A percentile compares a stretch with the other conserved stretches of the same genome.
These are phyloP conservation scores for Xestia xanthographa DNA, from an alignment of 2,888 invertebrate genomes.

Conservation along the genomic window DNA sequence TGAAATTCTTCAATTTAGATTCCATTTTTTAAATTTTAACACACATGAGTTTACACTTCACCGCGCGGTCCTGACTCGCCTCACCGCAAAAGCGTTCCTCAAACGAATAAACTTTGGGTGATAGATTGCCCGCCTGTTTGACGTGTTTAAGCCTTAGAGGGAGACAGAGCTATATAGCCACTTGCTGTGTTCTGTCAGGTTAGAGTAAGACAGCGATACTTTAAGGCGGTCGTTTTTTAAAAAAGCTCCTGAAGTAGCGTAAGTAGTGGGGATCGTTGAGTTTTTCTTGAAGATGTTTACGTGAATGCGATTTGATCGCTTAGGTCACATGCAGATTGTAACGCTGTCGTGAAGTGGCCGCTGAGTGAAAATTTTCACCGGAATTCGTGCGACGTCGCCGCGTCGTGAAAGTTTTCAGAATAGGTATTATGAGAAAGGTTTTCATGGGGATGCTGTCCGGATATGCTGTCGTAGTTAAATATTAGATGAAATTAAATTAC, in stretches of 20 bases:
- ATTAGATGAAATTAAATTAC: not conserved
- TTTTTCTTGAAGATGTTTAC: conserved; percentile 91
- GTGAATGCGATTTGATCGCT: conserved; percentile 89
- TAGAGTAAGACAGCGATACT: conserved; percentile 75
- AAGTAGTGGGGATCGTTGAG: conserved; percentile 90
- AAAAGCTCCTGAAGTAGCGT: conserved; percentile 88
- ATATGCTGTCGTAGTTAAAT: not conserved
- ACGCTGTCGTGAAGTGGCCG: conserved; percentile 74
- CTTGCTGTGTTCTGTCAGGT: conserved; percentile 37
- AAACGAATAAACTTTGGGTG: conserved; percentile 90
- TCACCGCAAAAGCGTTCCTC: conserved; percentile 88
- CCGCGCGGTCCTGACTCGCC: conserved; percentile 81
- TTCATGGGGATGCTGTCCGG: not conserved
- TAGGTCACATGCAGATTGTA: conserved; percentile 78
- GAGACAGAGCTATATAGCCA: conserved; percentile 74
- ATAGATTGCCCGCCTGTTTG: conserved; percentile 88
- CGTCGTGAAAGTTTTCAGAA: not conserved
- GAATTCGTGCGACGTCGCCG: not conserved
- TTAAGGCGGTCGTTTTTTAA: conserved; percentile 86
- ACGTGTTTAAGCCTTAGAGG: conserved; percentile 85
- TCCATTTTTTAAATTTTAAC: conserved; percentile 81
- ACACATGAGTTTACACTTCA: conserved; percentile 74
- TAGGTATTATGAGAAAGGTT: not conserved
- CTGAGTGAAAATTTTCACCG: conserved; percentile 24
- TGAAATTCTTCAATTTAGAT: conserved; percentile 84